Evolutionary conservation across 2,113 vertebrate genomes (phyloP).

Genomic region (Garra rufa): DNA sequence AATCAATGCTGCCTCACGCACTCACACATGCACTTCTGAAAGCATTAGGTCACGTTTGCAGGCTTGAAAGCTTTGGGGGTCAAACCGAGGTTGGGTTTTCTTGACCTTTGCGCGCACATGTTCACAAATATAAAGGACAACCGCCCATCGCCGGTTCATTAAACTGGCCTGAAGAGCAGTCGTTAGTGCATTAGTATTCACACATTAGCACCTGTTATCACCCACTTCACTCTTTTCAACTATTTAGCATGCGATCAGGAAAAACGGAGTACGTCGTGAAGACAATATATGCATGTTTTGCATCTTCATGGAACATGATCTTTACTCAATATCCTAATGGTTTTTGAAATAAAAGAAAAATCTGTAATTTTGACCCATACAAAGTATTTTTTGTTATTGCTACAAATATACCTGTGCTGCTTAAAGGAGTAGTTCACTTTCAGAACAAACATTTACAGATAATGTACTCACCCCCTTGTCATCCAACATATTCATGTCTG

Average conservation of each 20-base stretch:
- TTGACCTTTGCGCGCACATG: neutral
- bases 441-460: no score
- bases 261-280: neutral
- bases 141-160: neutral
- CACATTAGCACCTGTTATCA: neutral
- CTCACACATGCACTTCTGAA: slow-evolving; percentile 43
- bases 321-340: no score
- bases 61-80: slow-evolving; percentile 11
- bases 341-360: no score
- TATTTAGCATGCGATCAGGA: neutral
- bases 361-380: no score
- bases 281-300: neutral
- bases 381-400: no score
- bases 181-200: neutral
- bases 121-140: neutral
- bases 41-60: slow-evolving; percentile 32
- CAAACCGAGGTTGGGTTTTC: neutral
- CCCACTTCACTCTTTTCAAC: neutral
- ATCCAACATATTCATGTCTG: no score
- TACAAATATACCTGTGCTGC: no score
- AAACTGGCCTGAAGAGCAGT: neutral
- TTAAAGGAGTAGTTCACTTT: no score
- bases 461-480: no score
- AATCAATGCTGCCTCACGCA: slow-evolving; percentile 44
- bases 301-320: no score